Evolutionary conservation across 2,888 invertebrate species (phyloP).

Genomic region (Bhutanitis thaidina): DNA sequence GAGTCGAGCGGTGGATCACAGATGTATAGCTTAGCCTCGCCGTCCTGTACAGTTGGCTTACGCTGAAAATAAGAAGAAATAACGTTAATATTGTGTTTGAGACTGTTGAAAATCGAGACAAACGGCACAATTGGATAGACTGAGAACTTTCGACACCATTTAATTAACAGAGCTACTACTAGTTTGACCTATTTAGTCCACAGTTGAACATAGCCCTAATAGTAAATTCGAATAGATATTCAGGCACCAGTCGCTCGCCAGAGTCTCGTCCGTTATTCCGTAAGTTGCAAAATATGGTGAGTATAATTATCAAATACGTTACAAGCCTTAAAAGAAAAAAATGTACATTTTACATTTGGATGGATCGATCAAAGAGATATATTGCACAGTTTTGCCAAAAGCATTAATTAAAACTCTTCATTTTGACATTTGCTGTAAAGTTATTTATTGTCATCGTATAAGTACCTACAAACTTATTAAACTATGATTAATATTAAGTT

Average conservation of each 20-base stretch:
- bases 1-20: slow-evolving; percentile 82
- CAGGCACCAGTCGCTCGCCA: no score
- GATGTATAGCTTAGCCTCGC: slow-evolving; percentile 83
- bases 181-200: no score
- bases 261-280: no score
- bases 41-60: slow-evolving; percentile 84
- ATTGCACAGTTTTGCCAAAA: neutral
- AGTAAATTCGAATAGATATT: no score
- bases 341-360: no score
- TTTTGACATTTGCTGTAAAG: neutral
- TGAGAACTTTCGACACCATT: neutral
- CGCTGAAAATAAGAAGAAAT: slow-evolving; percentile 57
- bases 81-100: neutral
- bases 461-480: neutral
- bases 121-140: neutral
- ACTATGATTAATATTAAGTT: neutral
- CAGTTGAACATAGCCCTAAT: no score
- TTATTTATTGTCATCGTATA: neutral
- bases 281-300: no score
- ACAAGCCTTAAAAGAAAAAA: no score
- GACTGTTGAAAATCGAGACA: neutral
- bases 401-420: neutral
- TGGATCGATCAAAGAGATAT: no score
- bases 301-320: no score
- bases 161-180: no score